Base-by-base conservation (phyloP, 2,113 vertebrate species). In the Recurvirostra avosetta region DNA sequence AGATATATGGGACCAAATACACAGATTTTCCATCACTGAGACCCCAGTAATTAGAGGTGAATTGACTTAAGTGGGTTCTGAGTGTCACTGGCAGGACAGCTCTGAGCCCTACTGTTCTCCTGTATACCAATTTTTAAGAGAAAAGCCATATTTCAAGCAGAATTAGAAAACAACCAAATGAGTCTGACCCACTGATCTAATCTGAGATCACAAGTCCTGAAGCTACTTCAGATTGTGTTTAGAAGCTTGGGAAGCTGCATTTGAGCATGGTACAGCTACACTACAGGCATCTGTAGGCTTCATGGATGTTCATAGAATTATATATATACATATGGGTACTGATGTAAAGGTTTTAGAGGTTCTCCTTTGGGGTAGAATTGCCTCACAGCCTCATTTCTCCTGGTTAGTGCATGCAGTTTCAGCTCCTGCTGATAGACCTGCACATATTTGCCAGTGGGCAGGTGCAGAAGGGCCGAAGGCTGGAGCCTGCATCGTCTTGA, bases 351-450 rank as follows among this genome's bases (percentile, higher is more conserved):
- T 58, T 94, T 87, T 79, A 56, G 86, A 82, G n/a, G 58, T 92
- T 92, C 53, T 92, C 61, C 68, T 95, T 92, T 85, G 73, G 80
- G 65, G n/a, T 72, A 88, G 92, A 95, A 93, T 70, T 94, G 82
- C 84, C 74, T 97, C 81, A 53, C 77, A 95, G 81, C 90, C 90
- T 93, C 77, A 20, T 67, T 80, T 80, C 73, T 84, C 78, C 82
- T 68, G 73, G 62, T 32, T 58, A 65, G 73, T 79, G 62, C 84
- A 34, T 41, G 66, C 80, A 88, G 83, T 58, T 62, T 90, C 86
- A 95, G 86, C 86, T 90, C 79, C 86, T 80, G 93, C 88, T 80
- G 88, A 79, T 68, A 75, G 82, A 70, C 49, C 81, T 79, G 74
- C 79, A n/a, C 11, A 5, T 29, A 11, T 52, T 78, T 88, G 77